Evolutionary conservation across 1,140 invertebrate genomes (phyloP), one percentile per base, ranked within the genome.

Genomic region (Listronotus oregonensis): DNA sequence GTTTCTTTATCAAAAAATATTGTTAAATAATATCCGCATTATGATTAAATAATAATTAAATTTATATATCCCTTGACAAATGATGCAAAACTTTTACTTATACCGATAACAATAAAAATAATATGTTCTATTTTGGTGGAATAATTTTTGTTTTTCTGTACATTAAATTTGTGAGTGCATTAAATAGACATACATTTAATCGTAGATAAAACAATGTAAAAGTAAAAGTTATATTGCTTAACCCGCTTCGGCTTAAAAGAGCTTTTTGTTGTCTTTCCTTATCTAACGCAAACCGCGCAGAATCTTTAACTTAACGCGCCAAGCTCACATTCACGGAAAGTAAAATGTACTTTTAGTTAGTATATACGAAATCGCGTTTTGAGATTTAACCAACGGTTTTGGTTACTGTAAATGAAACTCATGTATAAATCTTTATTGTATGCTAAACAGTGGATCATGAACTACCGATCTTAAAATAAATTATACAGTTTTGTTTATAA

Each of bases 321-420:
- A 47, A 47, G 44, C 50, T 27, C 21, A 52, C 0, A 52, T 32
- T n/a, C 50, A 4, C 50, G n/a, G 50, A 52, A 52, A 52, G 50
- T 52, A 52, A 32, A 52, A 52, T 52, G 21, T 52, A 49, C 10
- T 52, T 52, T 52, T 27, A 32, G 50, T 52, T n/a, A n/a, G 21
- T 27, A 27, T 27, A 52, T 32, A 32, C 50, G 50, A 21, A 52
- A 52, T 32, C 50, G 50, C 15, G 50, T 52, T 21, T 52, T 31
- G 27, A n/a, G 50, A 6, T 43, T 43, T 43, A 6, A 6, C 42
- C 1, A 27, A 27, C 21, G 21, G 17, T 11, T 43, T 42, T 15
- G 4, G 11, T 4, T 42, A 42, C 11, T n/a, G 11, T 42, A 15
- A 42, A n/a, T 15, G 3, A 0, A 4, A 21, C 7, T 21, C 11